phyloP scores from a whole-genome alignment of 2,113 vertebrate species.

The Datnioides undecimradiatus region DNA sequence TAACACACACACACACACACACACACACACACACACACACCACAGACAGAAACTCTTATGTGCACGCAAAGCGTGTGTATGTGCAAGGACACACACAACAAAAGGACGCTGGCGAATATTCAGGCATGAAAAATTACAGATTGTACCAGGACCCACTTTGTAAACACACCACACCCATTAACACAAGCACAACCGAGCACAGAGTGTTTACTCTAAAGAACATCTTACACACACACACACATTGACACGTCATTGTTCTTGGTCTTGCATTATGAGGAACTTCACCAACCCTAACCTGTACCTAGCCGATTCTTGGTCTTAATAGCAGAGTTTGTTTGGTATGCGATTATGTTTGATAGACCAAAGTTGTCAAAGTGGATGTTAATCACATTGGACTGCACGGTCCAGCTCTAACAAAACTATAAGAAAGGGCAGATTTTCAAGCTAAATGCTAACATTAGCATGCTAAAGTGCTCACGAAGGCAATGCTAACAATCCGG shows the following conservation, averaged over 20 bases:
- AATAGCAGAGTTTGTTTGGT: not conserved
- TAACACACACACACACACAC: conserved; percentile 24
- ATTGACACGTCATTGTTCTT: not conserved
- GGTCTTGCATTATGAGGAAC: not conserved
- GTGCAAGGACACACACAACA: conserved; percentile 28
- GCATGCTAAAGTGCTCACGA: too few relatives aligned
- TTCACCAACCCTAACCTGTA: not conserved
- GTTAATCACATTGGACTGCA: too few relatives aligned
- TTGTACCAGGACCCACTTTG: conserved; percentile 37
- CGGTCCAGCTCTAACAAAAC: too few relatives aligned
- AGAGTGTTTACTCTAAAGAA: not conserved
- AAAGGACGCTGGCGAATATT: conserved; percentile 28
- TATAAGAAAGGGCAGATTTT: too few relatives aligned
- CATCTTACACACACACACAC: not conserved
- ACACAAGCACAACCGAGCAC: not conserved
- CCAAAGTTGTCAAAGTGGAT: too few relatives aligned
- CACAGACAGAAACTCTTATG: too few relatives aligned
- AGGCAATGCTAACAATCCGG: too few relatives aligned
- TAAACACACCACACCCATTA: conserved; percentile 45
- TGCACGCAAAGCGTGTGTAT: not conserved
- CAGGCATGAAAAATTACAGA: conserved; percentile 30
- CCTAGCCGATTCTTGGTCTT: not conserved
- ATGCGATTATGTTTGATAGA: too few relatives aligned
- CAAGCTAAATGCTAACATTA: too few relatives aligned
- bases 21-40: conserved; percentile 2